Evolutionary conservation across 1,140 invertebrate species (phyloP), one percentile per base, ranked within the genome.

Genomic region (Drosophila orena): DNA sequence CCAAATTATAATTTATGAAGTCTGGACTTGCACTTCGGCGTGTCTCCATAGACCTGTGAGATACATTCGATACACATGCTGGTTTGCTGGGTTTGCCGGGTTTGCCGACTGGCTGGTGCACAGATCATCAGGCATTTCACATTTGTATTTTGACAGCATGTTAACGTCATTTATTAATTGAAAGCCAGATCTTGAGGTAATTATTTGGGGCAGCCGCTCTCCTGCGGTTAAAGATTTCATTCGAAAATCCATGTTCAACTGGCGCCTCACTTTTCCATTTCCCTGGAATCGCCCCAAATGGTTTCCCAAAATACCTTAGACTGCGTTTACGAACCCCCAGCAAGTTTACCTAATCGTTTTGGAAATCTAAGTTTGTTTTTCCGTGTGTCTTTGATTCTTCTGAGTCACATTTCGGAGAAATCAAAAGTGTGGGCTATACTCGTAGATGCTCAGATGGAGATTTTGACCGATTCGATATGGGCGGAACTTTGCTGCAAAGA

Each of bases 121-220:
- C 35, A 42, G 64, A 89, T 84, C 84, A 89, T 83, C 79, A 79
- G 80, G 75, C 69, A 77, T 81, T 81, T 83, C 75, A 78, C 58
- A 55, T 40, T 40, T 50, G 46, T 81, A 88, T 88, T 88, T 88
- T 88, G 84, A 88, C 84, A 88, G 84, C 84, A 88, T 78, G 84
- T 88, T 88, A 88, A 88, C 84, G 83, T 89, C 83, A 88, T 88
- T 89, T 89, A 88, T 88, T 88, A 89, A 88, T 88, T 88, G 84
- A 88, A 89, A 73, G 70, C 59, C 61, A 64, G 66, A 54, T 59
- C 46, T 78, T 60, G 38, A 47, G 65, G 57, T 81, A 86, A 85
- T 85, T 85, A 85, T 81, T 56, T 71, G 44, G 12, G 47, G 22
- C 57, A 7, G 22, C 47, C 44, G 54, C 70, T 57, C 81, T 81